These are phyloP conservation scores for Cephus pulcher DNA, from an alignment of 2,888 invertebrate genomes.

Conservation along the genomic window DNA sequence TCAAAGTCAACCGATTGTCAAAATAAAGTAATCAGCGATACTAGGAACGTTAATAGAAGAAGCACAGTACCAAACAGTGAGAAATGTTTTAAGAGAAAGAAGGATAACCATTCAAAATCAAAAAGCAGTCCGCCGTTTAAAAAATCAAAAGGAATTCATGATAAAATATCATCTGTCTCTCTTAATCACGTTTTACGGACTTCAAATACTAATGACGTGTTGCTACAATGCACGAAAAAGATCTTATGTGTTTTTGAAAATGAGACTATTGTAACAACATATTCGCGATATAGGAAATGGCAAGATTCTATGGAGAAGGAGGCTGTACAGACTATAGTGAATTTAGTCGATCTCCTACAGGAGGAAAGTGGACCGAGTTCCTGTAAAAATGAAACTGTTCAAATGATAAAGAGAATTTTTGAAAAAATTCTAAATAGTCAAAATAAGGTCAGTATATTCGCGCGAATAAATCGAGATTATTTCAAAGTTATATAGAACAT, in stretches of 20 bases:
- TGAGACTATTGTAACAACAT: slow-evolving; percentile 68
- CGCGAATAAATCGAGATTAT: too few species aligned
- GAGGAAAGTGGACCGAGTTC: slow-evolving; percentile 19
- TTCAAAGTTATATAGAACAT: neutral
- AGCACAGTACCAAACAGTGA: neutral
- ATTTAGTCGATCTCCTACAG: slow-evolving; percentile 27
- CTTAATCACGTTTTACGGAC: slow-evolving; percentile 10
- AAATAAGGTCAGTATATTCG: slow-evolving; percentile 1
- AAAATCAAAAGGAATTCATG: neutral
- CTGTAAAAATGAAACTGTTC: slow-evolving; percentile 8
- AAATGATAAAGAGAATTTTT: slow-evolving; percentile 4
- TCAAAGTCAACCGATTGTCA: too few species aligned
- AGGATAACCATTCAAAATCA: neutral
- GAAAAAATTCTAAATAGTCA: slow-evolving; percentile 7
- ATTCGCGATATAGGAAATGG: slow-evolving; percentile 46
- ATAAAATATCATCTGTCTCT: slow-evolving; percentile 8
- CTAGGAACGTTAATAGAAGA: too few species aligned
- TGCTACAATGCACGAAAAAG: slow-evolving; percentile 2
- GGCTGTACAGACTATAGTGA: slow-evolving; percentile 31
- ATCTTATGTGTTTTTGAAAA: slow-evolving; percentile 50
- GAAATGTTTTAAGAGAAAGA: neutral
- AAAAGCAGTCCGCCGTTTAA: too few species aligned
- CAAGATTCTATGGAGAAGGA: slow-evolving; percentile 29
- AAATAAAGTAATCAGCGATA: too few species aligned
- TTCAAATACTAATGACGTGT: slow-evolving; percentile 4